Evolutionary conservation across 2,888 invertebrate species (phyloP).

Genomic region (Lysandra coridon): DNA sequence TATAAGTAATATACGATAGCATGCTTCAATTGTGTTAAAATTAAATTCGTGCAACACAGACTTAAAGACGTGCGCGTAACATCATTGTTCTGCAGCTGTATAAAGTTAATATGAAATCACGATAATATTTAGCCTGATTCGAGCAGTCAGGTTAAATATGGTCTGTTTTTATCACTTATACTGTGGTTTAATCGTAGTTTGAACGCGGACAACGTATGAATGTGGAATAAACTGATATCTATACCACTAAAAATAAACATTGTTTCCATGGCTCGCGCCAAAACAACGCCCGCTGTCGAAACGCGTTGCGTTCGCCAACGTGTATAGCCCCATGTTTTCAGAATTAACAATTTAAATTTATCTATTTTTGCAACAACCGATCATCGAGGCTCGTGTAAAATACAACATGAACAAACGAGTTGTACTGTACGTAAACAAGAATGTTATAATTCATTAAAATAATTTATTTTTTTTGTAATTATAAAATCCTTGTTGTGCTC

Average conservation of each 20-base stretch:
- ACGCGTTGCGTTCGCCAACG: background rate
- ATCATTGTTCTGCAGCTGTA: background rate
- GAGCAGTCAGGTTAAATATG: background rate
- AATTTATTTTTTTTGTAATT: background rate
- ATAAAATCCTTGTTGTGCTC: background rate
- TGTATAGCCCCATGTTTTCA: conserved; percentile 8
- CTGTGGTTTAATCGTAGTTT: background rate
- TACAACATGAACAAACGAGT: background rate
- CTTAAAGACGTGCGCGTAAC: background rate
- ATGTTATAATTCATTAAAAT: background rate
- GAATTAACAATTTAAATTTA: conserved; percentile 17
- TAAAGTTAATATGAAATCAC: background rate
- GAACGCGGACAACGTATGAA: background rate
- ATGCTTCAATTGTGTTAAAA: background rate
- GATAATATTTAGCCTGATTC: background rate
- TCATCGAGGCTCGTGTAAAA: background rate
- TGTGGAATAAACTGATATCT: background rate
- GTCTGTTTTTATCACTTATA: background rate
- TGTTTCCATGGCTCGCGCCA: background rate
- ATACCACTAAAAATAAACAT: background rate
- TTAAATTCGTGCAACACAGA: background rate
- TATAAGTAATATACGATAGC: background rate
- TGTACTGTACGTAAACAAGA: background rate
- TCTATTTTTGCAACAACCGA: conserved; percentile 16
- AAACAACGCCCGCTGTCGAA: background rate